phyloP scores from a whole-genome alignment of 2,797 vertebrate species.

The Neosilurus hyrtlii region DNA sequence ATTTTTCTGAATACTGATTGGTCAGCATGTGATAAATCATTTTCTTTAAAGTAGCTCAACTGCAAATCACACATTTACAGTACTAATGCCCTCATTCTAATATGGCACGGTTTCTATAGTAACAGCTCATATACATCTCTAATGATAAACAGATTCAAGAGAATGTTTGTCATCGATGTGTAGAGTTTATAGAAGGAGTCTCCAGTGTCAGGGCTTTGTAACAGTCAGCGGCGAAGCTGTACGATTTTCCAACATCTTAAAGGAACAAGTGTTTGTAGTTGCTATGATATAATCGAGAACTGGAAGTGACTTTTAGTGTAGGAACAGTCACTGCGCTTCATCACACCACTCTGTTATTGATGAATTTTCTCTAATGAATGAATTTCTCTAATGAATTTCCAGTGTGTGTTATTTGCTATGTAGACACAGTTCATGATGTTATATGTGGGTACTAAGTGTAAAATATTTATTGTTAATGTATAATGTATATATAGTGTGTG shows the following conservation, averaged over 20 bases:
- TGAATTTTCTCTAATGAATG: background rate
- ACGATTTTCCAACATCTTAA: background rate
- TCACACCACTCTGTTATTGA: background rate
- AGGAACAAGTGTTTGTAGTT: background rate
- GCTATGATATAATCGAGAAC: background rate
- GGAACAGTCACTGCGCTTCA: background rate
- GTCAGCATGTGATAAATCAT: background rate
- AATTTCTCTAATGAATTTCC: too few species aligned
- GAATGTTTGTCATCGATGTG: background rate
- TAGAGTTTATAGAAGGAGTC: background rate
- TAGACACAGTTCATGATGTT: background rate
- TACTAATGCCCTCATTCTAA: background rate
- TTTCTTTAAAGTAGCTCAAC: background rate
- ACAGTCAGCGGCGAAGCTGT: background rate
- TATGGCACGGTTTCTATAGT: background rate
- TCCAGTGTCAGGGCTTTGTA: background rate
- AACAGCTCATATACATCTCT: background rate
- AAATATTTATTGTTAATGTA: background rate
- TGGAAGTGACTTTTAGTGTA: background rate
- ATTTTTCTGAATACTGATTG: background rate
- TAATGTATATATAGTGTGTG: conserved; percentile 24
- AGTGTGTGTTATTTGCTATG: background rate
- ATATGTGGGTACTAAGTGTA: background rate
- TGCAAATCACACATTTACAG: background rate
- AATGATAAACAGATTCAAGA: too few species aligned